Evolutionary conservation across 2,113 vertebrate species (phyloP).

Genomic region (Paradoxurus hermaphroditus): DNA sequence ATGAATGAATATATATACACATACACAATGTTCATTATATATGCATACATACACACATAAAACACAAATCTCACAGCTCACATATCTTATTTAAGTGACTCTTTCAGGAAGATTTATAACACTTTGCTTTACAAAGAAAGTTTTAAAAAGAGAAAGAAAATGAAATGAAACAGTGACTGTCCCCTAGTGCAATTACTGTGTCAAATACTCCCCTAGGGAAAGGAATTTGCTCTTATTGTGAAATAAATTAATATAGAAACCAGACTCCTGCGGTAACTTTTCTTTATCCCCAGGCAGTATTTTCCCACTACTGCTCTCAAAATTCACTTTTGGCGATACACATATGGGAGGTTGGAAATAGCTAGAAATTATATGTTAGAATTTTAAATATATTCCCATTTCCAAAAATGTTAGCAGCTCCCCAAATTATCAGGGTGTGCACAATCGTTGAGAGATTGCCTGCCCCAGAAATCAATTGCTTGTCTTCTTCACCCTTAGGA

Average conservation of each 20-base stretch:
- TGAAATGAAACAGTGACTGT: conserved; percentile 64
- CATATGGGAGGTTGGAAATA: conserved; percentile 76
- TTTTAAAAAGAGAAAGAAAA: conserved; percentile 68
- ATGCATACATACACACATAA: not conserved
- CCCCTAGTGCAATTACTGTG: conserved; percentile 66
- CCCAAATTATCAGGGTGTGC: conserved; percentile 67
- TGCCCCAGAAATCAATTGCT: conserved; percentile 56
- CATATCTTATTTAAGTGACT: conserved; percentile 28
- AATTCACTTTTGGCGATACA: conserved; percentile 73
- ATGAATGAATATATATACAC: not conserved
- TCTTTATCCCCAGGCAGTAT: conserved; percentile 74
- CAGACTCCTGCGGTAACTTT: conserved; percentile 64
- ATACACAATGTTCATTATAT: not conserved
- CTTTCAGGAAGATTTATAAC: conserved; percentile 63
- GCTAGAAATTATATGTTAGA: conserved; percentile 72
- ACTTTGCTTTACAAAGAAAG: conserved; percentile 71
- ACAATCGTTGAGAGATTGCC: conserved; percentile 1
- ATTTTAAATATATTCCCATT: conserved; percentile 76
- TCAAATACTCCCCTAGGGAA: conserved; percentile 72
- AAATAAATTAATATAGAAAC: conserved; percentile 78
- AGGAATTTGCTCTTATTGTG: conserved; percentile 73
- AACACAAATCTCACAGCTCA: not conserved
- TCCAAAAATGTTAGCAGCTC: conserved; percentile 71
- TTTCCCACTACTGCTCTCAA: conserved; percentile 71
- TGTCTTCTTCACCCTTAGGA: not conserved